Base-by-base conservation (phyloP, 2,888 invertebrate species). In the Cephus sareptanus region DNA sequence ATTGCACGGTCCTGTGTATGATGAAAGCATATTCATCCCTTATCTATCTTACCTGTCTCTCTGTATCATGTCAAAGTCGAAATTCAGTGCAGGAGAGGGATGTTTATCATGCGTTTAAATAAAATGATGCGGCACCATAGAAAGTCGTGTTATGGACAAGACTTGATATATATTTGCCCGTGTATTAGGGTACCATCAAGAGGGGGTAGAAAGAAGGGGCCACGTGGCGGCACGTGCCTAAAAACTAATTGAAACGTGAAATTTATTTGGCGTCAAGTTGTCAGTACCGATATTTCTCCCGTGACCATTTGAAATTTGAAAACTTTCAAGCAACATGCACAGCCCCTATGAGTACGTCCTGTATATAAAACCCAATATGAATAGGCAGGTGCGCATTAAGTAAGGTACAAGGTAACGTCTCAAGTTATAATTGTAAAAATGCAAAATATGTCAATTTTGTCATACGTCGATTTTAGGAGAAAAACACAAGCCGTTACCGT, bases 241-340 rank as follows among this genome's bases (percentile, higher is more conserved):
- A 88, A 88, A 91, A 91, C 90, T 91, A 91, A 91, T 91, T 91
- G 91, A 90, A 90, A 91, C 88, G 87, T 89, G 88, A 89, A 91
- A 91, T 91, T 91, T 90, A 90, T 88, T 90, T 89, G 89, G 85
- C 85, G 83, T 85, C 82, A 81, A 75, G 83, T 86, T 88, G 89
- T 89, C 89, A 87, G 85, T 75, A 79, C 34, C 87, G 83, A 88
- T 89, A 82, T 83, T 79, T 82, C 82, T 84, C 82, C 80, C 74
- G 70, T 34, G 56, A 23, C 0, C 9, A 9, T 56, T 56, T 56
- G 56, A 56, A 56, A 56, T 23, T 56, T 56, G 56, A 23, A 56
- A 56, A 56, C 23, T 9, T 9, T 0, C 23, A 56, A 56, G 56
- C 56, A 23, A 23, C 56, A 23, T 6, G 23, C 9, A 9, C 56